Percentiles rank a stretch among this genome's conserved stretches.
phyloP scores from a whole-genome alignment of 2,797 vertebrate species.

The Argyrosomus regius region DNA sequence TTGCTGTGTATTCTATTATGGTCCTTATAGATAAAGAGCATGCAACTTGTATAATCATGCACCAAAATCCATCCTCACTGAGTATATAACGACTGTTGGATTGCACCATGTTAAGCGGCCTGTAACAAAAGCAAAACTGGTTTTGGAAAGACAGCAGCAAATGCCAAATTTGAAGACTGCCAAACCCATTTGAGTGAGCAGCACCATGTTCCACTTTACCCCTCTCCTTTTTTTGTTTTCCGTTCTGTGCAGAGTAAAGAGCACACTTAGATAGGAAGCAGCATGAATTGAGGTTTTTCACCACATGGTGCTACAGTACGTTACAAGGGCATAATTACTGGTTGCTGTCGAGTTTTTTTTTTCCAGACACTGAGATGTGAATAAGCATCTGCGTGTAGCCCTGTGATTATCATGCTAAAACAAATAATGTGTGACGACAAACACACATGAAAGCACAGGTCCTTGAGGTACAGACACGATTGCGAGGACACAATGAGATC shows the following conservation, averaged over 20 bases:
- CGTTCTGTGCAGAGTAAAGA: conserved; percentile 32
- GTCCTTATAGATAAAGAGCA: conserved; percentile 30
- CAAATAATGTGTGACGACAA: neutral
- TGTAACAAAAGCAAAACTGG: conserved; percentile 14
- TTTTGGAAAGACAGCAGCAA: conserved; percentile 23
- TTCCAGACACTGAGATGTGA: conserved; percentile 40
- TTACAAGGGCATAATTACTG: conserved; percentile 54
- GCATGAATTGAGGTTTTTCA: conserved; percentile 39
- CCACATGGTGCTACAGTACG: conserved; percentile 25
- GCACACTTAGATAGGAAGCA: conserved; percentile 23
- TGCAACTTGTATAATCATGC: conserved; percentile 20
- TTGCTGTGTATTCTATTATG: conserved; percentile 5
- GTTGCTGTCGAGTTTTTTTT: conserved; percentile 37
- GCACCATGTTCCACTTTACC: conserved; percentile 32
- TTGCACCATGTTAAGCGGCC: conserved; percentile 21
- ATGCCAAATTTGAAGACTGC: conserved; percentile 25
- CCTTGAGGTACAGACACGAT: neutral
- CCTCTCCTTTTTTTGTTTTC: conserved; percentile 1
- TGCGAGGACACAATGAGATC: neutral
- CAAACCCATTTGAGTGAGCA: conserved; percentile 33
- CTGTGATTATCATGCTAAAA: conserved; percentile 41
- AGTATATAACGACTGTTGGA: conserved; percentile 12
- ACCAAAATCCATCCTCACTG: conserved; percentile 13
- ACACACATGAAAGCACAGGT: neutral
- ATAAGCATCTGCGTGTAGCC: conserved; percentile 34